Evolutionary conservation across 2,797 vertebrate genomes (phyloP).

Genomic region (Esox masquinongy): DNA sequence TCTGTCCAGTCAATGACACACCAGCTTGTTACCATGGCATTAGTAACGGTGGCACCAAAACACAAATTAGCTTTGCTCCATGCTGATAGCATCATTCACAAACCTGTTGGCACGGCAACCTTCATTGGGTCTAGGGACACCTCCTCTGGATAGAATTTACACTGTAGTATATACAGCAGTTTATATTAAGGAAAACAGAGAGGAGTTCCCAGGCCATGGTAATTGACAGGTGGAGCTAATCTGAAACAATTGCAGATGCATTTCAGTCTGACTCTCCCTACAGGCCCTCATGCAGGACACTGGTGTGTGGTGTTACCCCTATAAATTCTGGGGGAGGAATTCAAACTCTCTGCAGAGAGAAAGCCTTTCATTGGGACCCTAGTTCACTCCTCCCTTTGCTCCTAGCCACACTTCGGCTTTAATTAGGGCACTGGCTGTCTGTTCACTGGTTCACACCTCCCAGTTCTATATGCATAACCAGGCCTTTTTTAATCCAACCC

Average conservation of each 20-base stretch:
- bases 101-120: too few relatives aligned
- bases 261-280: constrained; percentile 42
- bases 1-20: too few relatives aligned
- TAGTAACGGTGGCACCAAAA: too few relatives aligned
- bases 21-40: too few relatives aligned
- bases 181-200: too few relatives aligned
- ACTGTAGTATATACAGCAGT: too few relatives aligned
- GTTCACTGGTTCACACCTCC: constrained; percentile 48
- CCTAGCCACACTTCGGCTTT: constrained; percentile 62
- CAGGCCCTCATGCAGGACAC: constrained; percentile 44
- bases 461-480: constrained; percentile 49
- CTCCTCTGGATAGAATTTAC: too few relatives aligned
- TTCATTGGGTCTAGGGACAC: too few relatives aligned
- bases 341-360: constrained; percentile 63
- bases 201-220: background rate
- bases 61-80: too few relatives aligned
- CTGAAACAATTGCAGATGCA: constrained; percentile 50
- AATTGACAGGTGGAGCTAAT: constrained; percentile 14
- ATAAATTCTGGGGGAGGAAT: constrained; percentile 47
- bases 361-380: constrained; percentile 54
- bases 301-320: constrained; percentile 50
- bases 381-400: constrained; percentile 49
- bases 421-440: constrained; percentile 59
- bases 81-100: too few relatives aligned
- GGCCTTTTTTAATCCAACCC: constrained; percentile 45